Conservation (phyloP, 2,888 invertebrate species). For the Meta bourneti region DNA sequence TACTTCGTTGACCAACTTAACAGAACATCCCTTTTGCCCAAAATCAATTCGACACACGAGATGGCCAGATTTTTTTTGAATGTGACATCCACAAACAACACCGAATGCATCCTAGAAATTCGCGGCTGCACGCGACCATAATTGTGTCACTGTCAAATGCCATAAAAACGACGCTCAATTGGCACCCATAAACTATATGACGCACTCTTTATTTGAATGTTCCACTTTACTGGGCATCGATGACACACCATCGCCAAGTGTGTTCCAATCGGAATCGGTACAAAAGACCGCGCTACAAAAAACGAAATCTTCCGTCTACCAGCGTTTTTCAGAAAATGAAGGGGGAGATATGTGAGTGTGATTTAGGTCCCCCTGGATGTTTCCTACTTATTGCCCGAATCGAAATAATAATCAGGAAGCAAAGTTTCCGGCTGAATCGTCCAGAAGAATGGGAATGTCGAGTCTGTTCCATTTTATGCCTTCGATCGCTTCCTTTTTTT, state of each 20-base stretch:
- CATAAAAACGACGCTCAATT: slow-evolving; percentile 11
- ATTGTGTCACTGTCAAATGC: slow-evolving; percentile 61
- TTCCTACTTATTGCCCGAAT: slow-evolving; percentile 25
- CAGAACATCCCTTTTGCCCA: background rate
- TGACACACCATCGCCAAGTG: background rate
- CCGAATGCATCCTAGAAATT: background rate
- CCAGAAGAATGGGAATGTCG: background rate
- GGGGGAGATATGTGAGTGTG: background rate
- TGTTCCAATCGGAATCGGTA: background rate
- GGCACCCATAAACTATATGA: slow-evolving; percentile 15
- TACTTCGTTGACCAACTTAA: background rate
- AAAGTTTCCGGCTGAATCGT: background rate
- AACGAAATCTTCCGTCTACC: background rate
- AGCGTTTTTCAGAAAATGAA: background rate
- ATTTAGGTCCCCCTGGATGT: background rate
- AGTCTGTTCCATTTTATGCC: background rate
- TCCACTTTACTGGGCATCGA: slow-evolving; percentile 17
- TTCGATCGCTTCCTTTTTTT: background rate
- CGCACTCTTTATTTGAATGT: slow-evolving; percentile 32
- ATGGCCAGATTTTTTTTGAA: background rate
- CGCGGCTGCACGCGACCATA: slow-evolving; percentile 39
- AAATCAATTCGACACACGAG: background rate
- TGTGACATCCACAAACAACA: background rate
- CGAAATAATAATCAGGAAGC: slow-evolving; percentile 40
- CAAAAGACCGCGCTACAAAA: background rate